A percentile compares a stretch with the other conserved stretches of the same genome.
Conservation (phyloP, 2,888 invertebrate species). For the Protonemura montana region DNA sequence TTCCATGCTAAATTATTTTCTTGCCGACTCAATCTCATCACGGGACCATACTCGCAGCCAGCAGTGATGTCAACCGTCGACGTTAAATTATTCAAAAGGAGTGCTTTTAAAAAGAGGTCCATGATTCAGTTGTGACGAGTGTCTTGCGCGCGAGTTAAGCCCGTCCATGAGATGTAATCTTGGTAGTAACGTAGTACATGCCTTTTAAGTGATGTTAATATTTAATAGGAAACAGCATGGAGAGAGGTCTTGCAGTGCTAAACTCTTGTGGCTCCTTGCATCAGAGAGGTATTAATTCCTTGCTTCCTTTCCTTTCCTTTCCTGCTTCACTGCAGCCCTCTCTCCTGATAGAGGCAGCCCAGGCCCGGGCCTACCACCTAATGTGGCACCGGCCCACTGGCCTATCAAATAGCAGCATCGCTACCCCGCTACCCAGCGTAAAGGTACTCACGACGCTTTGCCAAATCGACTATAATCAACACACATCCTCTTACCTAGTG, state of each 20-base stretch:
- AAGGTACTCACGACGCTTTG: not conserved
- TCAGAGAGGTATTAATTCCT: slow-evolving; percentile 35
- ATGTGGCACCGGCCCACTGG: not conserved
- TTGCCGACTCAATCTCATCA: not conserved
- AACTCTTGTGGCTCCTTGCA: slow-evolving; percentile 33
- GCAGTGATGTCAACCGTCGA: not conserved
- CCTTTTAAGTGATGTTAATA: slow-evolving; percentile 38
- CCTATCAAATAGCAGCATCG: not conserved
- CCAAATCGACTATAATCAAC: not conserved
- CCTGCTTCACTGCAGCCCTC: not conserved
- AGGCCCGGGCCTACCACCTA: not conserved
- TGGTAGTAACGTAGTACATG: slow-evolving; percentile 32
- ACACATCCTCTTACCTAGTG: not conserved
- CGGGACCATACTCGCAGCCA: not conserved
- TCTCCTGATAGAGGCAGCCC: not conserved
- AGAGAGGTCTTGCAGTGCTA: slow-evolving; percentile 30
- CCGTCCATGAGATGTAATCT: slow-evolving; percentile 32
- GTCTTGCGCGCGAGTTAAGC: slow-evolving; percentile 27
- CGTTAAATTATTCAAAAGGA: not conserved
- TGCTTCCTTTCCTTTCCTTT: slow-evolving; percentile 17
- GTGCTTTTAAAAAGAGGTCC: slow-evolving; percentile 1
- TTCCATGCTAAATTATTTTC: slow-evolving; percentile 7
- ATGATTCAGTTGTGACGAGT: slow-evolving; percentile 12
- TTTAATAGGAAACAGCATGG: slow-evolving; percentile 33
- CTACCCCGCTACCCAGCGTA: not conserved